phyloP scores from a whole-genome alignment of 2,797 vertebrate species.

The Rhynchonycteris naso region DNA sequence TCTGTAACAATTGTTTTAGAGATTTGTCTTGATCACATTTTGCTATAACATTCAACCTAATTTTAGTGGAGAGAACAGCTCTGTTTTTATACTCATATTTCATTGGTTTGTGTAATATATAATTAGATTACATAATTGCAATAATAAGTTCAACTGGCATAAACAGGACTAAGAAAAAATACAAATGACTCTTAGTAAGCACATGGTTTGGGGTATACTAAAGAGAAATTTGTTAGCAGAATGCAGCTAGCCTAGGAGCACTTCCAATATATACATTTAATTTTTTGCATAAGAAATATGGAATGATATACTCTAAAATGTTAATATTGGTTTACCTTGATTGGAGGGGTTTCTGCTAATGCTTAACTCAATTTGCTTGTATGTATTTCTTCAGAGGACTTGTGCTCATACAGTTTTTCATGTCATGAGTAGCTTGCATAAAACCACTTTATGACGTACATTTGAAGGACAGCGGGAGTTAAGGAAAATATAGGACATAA shows the following conservation, averaged over 20 bases:
- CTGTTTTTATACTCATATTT: constrained; percentile 31
- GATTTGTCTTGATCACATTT: background rate
- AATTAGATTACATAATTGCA: constrained; percentile 55
- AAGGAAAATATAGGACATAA: background rate
- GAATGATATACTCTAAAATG: background rate
- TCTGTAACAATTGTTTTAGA: constrained; percentile 18
- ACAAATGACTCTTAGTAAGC: background rate
- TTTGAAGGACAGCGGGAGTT: background rate
- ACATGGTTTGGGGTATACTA: background rate
- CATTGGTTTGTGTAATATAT: constrained; percentile 46
- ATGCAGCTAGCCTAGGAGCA: background rate
- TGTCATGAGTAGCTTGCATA: background rate
- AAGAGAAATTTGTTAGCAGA: constrained; percentile 12
- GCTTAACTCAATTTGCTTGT: constrained; percentile 3
- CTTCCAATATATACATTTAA: background rate
- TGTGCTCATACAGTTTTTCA: constrained; percentile 1
- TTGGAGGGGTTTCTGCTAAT: background rate
- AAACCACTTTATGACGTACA: background rate
- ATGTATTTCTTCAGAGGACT: constrained; percentile 15
- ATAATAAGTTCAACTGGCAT: constrained; percentile 22
- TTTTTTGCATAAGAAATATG: background rate
- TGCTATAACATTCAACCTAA: constrained; percentile 28
- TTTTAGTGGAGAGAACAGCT: background rate
- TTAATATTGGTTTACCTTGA: constrained; percentile 12
- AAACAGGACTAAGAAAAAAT: constrained; percentile 11